These are phyloP conservation scores for Phylloscopus trochiloides DNA, from an alignment of 2,113 vertebrate species.

Conservation along the genomic window DNA sequence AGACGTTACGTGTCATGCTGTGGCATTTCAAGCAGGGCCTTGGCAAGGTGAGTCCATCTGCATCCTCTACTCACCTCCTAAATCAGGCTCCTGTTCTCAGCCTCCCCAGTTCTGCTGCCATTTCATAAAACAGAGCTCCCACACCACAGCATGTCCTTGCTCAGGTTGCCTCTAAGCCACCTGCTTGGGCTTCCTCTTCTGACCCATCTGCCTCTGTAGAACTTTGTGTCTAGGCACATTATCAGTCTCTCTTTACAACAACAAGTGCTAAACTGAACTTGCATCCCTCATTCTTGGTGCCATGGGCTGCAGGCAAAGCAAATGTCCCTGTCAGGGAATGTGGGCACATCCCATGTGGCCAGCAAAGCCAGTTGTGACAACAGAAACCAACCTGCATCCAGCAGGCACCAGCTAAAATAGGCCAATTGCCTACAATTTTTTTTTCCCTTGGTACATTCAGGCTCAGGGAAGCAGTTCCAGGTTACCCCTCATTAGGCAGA, in stretches of 20 bases:
- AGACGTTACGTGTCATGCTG: accelerated
- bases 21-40: accelerated
- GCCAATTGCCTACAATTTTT: not conserved
- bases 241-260: not conserved
- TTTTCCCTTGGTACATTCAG: not conserved
- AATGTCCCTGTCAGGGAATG: not conserved
- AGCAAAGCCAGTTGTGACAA: not conserved
- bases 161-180: not conserved
- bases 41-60: not conserved
- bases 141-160: not conserved
- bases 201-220: not conserved
- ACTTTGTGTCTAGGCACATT: not conserved
- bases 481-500: slow-evolving; percentile 64
- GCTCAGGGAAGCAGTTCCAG: slow-evolving; percentile 46
- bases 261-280: not conserved
- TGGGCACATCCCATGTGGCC: not conserved
- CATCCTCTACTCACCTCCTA: not conserved
- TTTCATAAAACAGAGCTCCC: not conserved
- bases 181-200: not conserved
- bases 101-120: not conserved
- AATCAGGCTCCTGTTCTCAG: not conserved
- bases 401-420: not conserved
- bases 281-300: not conserved
- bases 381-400: not conserved
- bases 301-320: not conserved